phyloP scores from a whole-genome alignment of 35 echinoderm and acorn worm species.

The Eucidaris tribuloides region DNA sequence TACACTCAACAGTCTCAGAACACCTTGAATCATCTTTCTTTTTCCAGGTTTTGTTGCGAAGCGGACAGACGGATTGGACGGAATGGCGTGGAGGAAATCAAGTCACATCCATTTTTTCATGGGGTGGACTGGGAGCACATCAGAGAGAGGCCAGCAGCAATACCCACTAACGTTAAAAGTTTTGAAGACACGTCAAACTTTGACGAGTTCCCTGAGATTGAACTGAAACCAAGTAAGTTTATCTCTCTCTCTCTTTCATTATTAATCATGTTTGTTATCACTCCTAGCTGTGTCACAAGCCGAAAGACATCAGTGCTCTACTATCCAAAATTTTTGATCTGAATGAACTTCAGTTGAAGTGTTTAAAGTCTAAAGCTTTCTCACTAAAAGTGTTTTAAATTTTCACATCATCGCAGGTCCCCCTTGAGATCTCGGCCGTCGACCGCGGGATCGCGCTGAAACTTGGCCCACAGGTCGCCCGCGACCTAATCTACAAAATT shows the following conservation, averaged over 20 bases:
- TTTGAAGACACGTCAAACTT: constrained; percentile 99
- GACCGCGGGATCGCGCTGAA: too few relatives aligned
- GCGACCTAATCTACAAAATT: too few relatives aligned
- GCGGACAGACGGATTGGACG: constrained; percentile 74
- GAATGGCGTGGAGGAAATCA: constrained; percentile 92
- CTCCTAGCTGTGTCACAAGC: too few relatives aligned
- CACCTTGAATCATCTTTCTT: neutral
- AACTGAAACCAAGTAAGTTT: constrained; percentile 94
- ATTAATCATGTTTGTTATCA: neutral
- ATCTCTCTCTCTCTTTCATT: neutral
- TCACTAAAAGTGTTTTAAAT: too few relatives aligned
- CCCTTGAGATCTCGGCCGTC: too few relatives aligned
- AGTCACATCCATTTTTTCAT: constrained; percentile 92
- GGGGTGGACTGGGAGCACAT: constrained; percentile 99
- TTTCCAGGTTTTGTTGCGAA: constrained; percentile 82
- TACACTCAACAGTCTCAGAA: too few relatives aligned
- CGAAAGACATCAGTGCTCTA: too few relatives aligned
- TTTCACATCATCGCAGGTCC: too few relatives aligned
- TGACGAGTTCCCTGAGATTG: constrained; percentile 98
- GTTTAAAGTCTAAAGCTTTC: too few relatives aligned
- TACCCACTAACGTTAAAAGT: constrained; percentile 82
- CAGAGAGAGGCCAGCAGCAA: constrained; percentile 85
- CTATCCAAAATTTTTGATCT: too few relatives aligned
- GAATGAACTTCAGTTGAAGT: too few relatives aligned
- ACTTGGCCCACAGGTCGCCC: too few relatives aligned